A percentile compares a stretch with the other conserved stretches of the same genome.
Conservation (phyloP, 2,888 invertebrate species). For the Smittia sp. region DNA sequence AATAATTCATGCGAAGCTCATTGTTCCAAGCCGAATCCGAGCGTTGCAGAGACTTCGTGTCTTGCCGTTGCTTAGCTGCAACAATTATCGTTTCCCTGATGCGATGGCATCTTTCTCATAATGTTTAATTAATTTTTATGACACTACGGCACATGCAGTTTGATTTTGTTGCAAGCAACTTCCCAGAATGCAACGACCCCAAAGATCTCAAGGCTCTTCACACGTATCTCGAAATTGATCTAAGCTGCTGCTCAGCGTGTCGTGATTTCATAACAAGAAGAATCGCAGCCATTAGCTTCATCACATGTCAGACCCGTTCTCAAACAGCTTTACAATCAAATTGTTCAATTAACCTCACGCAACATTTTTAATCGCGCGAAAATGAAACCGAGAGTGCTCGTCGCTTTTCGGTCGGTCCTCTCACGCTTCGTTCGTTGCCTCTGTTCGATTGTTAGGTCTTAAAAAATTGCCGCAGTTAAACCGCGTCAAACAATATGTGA, state of each 20-base stretch:
- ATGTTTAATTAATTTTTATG: constrained; percentile 37
- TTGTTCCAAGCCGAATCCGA: not conserved
- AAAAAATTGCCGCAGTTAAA: constrained; percentile 27
- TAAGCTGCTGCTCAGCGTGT: no score
- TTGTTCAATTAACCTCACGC: not conserved
- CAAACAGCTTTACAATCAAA: not conserved
- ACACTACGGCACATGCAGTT: constrained; percentile 22
- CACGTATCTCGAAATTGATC: no score
- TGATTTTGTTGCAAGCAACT: no score
- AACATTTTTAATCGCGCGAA: not conserved
- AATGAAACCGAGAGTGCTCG: constrained; percentile 7
- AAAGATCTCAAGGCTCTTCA: no score
- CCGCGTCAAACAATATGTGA: not conserved
- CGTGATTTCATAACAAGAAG: no score
- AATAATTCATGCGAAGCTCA: constrained; percentile 28
- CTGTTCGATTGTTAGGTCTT: not conserved
- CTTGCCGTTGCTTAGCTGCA: not conserved
- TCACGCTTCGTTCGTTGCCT: not conserved
- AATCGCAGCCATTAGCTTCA: no score
- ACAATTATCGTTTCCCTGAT: not conserved
- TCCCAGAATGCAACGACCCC: no score
- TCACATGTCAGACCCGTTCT: not conserved
- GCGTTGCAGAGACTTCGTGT: not conserved
- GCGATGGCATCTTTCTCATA: not conserved
- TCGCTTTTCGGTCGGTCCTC: not conserved